A percentile compares a stretch with the other conserved stretches of the same genome.
Conservation (phyloP, 2,113 vertebrate genomes). For the Eulemur rufifrons region DNA sequence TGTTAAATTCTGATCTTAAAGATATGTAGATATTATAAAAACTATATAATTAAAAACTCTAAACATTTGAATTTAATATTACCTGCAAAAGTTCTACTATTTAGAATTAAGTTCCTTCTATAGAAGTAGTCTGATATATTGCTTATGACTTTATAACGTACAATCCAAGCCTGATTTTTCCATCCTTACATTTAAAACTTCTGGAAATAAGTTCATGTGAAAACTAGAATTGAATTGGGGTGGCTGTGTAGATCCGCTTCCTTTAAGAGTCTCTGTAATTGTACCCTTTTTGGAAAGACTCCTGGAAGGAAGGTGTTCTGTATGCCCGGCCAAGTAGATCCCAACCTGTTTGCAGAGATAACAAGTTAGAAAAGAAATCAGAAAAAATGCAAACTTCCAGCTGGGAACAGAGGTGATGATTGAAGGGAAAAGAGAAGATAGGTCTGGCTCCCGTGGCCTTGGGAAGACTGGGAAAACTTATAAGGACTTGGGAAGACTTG, state of each 20-base stretch:
- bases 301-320: neutral
- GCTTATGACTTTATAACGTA: neutral
- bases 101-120: neutral
- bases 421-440: neutral
- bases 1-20: conserved; percentile 6
- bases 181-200: neutral
- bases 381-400: neutral
- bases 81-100: neutral
- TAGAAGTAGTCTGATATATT: neutral
- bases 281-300: neutral
- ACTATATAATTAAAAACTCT: neutral
- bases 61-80: neutral
- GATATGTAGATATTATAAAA: neutral
- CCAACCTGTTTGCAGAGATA: neutral
- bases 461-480: neutral
- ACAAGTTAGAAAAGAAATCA: neutral
- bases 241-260: neutral
- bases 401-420: neutral
- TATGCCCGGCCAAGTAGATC: neutral
- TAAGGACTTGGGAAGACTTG: neutral
- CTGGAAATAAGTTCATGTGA: neutral
- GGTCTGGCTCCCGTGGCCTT: neutral
- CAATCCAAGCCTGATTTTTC: neutral
- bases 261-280: neutral
- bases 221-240: neutral